Evolutionary conservation across 2,888 invertebrate species (phyloP), one percentile per base, ranked within the genome.

Genomic region (Ernsta delagoae): DNA sequence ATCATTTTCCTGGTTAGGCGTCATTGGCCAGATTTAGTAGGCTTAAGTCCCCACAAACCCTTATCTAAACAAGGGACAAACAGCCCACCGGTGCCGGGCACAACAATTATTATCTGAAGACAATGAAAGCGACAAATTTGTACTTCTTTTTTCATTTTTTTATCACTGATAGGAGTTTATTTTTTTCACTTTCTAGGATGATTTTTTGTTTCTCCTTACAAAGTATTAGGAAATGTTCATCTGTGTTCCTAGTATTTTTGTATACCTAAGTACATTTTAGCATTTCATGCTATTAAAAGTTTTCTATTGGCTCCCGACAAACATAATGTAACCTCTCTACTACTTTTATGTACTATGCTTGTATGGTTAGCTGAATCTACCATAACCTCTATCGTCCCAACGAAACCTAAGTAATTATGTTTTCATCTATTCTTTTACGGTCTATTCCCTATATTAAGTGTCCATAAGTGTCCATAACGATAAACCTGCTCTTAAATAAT

Each of bases 11-110:
- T 31, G 31, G 31, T 31, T 31, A 31, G 31, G 31, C 31, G 70
- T 70, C 70, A 72, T 68, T 68, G 61, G 34, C 48, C 62, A 62
- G 68, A 62, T 62, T 48, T 50, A 63, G 70, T 70, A 65, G 63
- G 71, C 70, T 74, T 75, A 75, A 70, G 64, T 59, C 63, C 64
- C 69, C 61, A 59, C 62, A 68, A 66, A 68, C 72, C 73, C 74
- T 73, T 74, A 74, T 75, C 75, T 73, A 69, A 72, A 74, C 70
- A 72, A 71, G 61, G 71, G 68, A 67, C 67, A 67, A 67, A 61
- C 67, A 67, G 67, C 45, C 45, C 61, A 67, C 67, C 36, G 61
- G 39, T 61, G 45, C 48, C 45, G 39, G 36, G 36, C 43, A 62
- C 48, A 57, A 67, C 67, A 62, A 67, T 67, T 67, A 67, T 54